Evolutionary conservation across 1,140 invertebrate species (phyloP).

Genomic region (Pseudomyrmex dendroicus): DNA sequence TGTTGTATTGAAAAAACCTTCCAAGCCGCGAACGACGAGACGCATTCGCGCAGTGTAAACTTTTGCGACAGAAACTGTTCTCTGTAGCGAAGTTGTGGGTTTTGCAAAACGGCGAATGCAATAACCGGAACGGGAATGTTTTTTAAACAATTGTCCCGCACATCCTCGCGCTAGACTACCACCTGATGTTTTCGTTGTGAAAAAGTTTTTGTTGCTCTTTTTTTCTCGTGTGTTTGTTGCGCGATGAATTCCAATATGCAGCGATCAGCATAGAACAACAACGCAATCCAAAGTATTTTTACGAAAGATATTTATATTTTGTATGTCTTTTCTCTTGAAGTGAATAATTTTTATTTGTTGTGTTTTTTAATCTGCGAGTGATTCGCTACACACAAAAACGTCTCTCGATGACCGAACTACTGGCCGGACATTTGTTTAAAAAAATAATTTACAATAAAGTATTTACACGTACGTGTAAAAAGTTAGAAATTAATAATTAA

Average conservation of each 20-base stretch:
- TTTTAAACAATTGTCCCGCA: constrained; percentile 48
- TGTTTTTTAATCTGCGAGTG: too few relatives aligned
- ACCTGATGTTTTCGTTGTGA: constrained; percentile 26
- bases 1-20: constrained; percentile 19
- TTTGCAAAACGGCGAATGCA: constrained; percentile 37
- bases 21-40: not conserved
- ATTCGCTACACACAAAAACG: too few relatives aligned
- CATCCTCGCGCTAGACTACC: constrained; percentile 20
- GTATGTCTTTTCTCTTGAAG: not conserved
- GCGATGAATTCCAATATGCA: constrained; percentile 24
- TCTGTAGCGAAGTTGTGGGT: constrained; percentile 42
- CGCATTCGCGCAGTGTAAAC: constrained; percentile 38
- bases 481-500: too few relatives aligned
- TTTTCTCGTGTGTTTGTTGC: constrained; percentile 44
- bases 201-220: constrained; percentile 34
- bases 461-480: too few relatives aligned
- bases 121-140: constrained; percentile 30
- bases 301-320: not conserved
- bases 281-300: constrained; percentile 11
- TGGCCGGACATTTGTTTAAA: too few relatives aligned
- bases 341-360: not conserved
- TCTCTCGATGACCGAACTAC: too few relatives aligned
- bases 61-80: constrained; percentile 32
- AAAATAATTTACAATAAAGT: too few relatives aligned
- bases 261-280: constrained; percentile 54